These are phyloP conservation scores for Apeira syringaria DNA, from an alignment of 2,888 invertebrate genomes.

Conservation along the genomic window DNA sequence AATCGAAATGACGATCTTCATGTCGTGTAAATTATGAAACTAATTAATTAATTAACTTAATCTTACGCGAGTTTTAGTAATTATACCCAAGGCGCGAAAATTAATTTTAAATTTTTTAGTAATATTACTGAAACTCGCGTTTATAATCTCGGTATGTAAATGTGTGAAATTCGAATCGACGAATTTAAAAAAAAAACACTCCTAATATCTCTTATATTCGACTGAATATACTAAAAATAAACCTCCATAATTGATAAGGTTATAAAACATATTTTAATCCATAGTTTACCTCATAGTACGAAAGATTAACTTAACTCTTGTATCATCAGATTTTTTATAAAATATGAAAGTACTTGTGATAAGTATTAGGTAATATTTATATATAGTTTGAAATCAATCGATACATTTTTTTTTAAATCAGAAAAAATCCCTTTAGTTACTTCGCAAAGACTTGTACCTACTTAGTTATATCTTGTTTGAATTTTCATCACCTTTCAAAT, in stretches of 20 bases:
- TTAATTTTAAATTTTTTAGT: background rate
- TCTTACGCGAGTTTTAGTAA: constrained; percentile 16
- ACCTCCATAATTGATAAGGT: constrained; percentile 21
- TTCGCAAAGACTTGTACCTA: no score
- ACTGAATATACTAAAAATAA: constrained; percentile 34
- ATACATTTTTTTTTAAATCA: background rate
- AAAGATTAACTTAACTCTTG: constrained; percentile 23
- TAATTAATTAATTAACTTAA: constrained; percentile 12
- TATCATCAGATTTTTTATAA: constrained; percentile 23
- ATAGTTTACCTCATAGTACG: constrained; percentile 30
- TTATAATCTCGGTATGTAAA: constrained; percentile 25
- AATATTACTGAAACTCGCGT: constrained; percentile 15
- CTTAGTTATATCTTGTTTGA: no score
- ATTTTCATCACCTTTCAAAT: no score
- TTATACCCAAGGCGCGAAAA: background rate
- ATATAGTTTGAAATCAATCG: constrained; percentile 18
- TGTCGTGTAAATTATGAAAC: constrained; percentile 20
- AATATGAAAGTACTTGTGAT: constrained; percentile 21
- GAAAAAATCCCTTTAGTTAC: no score
- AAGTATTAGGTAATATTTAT: constrained; percentile 17
- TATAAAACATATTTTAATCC: constrained; percentile 21
- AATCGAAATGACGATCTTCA: constrained; percentile 6
- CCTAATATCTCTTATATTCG: constrained; percentile 31
- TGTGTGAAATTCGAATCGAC: constrained; percentile 26
- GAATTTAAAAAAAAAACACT: constrained; percentile 27